A percentile compares a stretch with the other conserved stretches of the same genome.
phyloP scores from a whole-genome alignment of 2,888 invertebrate genomes.

The Norana najaformis region DNA sequence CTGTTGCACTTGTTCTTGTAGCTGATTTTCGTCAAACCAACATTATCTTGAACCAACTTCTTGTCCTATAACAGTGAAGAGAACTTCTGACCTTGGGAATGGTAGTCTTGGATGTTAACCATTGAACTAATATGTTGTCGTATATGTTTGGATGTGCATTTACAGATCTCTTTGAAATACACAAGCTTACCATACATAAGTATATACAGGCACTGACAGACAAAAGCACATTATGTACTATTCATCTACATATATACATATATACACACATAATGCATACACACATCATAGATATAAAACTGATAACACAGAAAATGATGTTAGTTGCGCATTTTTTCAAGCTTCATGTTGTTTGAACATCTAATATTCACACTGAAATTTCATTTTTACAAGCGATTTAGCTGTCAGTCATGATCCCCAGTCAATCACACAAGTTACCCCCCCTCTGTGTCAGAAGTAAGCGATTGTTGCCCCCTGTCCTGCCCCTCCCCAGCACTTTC shows the following conservation, averaged over 20 bases:
- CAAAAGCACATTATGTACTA: no score
- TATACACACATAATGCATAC: no score
- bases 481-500: neutral
- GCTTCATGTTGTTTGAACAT: neutral
- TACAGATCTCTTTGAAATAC: no score
- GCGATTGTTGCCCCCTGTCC: neutral
- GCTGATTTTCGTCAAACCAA: no score
- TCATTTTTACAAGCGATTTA: neutral
- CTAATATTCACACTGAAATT: neutral
- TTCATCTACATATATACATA: no score
- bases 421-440: neutral
- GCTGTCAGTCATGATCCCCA: neutral
- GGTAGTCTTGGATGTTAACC: neutral
- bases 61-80: neutral
- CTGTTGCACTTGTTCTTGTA: neutral
- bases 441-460: neutral
- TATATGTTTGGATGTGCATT: no score
- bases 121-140: neutral
- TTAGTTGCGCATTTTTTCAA: neutral
- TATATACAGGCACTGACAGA: neutral
- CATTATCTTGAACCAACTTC: neutral
- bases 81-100: neutral
- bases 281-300: no score
- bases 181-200: no score
- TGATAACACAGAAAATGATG: neutral